Percentiles rank a stretch among this genome's conserved stretches.
Evolutionary conservation across 1,140 invertebrate species (phyloP).

Genomic region (Parapsyche elsis): DNA sequence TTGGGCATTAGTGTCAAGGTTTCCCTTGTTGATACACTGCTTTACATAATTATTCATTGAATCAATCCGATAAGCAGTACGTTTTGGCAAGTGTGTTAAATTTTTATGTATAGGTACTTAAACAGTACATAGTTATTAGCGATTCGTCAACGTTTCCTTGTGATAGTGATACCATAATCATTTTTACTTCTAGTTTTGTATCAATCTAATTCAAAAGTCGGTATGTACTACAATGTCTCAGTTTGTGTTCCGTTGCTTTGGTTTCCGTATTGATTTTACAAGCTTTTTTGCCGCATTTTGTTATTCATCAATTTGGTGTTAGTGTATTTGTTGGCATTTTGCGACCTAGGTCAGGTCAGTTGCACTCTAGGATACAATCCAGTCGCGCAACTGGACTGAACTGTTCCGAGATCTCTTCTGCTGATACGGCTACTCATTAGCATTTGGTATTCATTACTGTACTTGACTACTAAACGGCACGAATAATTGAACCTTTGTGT

Average conservation of each 20-base stretch:
- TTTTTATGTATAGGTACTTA: too few species aligned
- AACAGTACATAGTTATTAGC: too few species aligned
- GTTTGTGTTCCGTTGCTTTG: constrained; percentile 6
- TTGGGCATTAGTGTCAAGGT: too few species aligned
- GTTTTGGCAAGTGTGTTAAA: too few species aligned
- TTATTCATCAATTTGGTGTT: neutral
- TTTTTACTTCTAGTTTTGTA: too few species aligned
- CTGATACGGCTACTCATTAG: constrained; percentile 18
- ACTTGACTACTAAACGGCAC: neutral
- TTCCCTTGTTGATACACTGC: too few species aligned
- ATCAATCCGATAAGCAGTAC: too few species aligned
- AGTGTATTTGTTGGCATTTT: neutral
- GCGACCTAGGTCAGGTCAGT: constrained; percentile 2
- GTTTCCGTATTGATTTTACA: constrained; percentile 19
- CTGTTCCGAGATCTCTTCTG: neutral
- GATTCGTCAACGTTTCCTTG: too few species aligned
- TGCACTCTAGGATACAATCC: too few species aligned
- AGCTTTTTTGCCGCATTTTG: neutral
- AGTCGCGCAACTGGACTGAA: neutral
- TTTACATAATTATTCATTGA: too few species aligned
- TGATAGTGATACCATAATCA: too few species aligned
- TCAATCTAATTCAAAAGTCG: neutral
- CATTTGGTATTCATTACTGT: constrained; percentile 35
- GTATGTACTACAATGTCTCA: neutral
- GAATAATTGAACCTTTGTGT: constrained; percentile 33